Percentiles rank a stretch among this genome's conserved stretches.
phyloP scores from a whole-genome alignment of 1,140 invertebrate species.

The Nautilus pompilius region DNA sequence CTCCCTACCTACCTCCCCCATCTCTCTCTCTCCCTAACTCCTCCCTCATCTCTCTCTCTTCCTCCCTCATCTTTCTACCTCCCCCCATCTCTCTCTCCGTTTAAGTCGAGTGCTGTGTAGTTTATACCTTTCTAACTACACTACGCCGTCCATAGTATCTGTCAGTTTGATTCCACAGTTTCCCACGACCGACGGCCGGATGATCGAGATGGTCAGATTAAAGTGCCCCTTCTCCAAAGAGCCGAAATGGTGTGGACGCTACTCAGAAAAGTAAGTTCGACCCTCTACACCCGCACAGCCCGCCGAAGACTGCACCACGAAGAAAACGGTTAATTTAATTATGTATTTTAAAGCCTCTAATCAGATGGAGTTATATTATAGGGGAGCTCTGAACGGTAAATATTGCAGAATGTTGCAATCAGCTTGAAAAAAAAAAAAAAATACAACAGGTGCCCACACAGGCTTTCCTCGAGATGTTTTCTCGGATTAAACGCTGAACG shows the following conservation, averaged over 20 bases:
- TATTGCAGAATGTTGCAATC: no score
- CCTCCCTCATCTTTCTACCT: neutral
- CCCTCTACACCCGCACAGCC: neutral
- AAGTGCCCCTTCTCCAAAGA: conserved; percentile 31
- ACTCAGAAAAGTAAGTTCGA: conserved; percentile 32
- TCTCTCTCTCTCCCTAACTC: neutral
- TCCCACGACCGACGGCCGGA: conserved; percentile 33
- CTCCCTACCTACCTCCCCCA: no score
- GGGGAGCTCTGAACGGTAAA: no score
- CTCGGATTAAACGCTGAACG: no score
- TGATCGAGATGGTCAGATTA: conserved; percentile 39
- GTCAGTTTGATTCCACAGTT: conserved; percentile 25
- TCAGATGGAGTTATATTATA: no score
- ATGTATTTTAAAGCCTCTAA: no score
- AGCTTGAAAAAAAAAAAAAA: no score
- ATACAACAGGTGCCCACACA: no score
- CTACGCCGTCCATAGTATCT: neutral
- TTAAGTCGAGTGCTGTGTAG: no score
- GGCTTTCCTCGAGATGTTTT: no score
- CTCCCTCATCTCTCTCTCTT: neutral
- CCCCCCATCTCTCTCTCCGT: neutral
- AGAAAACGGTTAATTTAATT: no score
- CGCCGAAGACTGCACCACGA: neutral
- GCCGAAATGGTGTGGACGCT: conserved; percentile 41
- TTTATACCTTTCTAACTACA: neutral